Percentiles rank a stretch among this genome's conserved stretches.
Conservation (phyloP, 2,113 vertebrate species). For the Emydocephalus ijimae region DNA sequence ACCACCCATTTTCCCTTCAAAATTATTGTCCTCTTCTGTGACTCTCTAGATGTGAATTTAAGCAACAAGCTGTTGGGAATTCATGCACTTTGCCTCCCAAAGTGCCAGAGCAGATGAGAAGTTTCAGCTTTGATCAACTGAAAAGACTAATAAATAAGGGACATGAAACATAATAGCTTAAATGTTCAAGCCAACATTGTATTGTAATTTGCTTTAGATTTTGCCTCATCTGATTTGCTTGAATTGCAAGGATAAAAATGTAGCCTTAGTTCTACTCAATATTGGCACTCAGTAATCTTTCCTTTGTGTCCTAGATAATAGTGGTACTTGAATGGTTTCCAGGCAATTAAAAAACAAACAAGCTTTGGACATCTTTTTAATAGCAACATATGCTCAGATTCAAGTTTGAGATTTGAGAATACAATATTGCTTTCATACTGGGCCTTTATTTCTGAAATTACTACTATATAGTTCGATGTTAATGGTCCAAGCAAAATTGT, state of each 20-base stretch:
- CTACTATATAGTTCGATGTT: background rate
- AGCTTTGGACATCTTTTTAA: background rate
- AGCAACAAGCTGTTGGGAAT: background rate
- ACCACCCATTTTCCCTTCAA: background rate
- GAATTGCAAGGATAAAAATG: background rate
- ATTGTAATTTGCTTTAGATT: background rate
- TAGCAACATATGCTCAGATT: background rate
- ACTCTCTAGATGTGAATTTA: background rate
- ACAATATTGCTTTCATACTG: background rate
- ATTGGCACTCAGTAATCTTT: background rate
- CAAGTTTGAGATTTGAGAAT: background rate
- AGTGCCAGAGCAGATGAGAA: background rate
- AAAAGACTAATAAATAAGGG: background rate
- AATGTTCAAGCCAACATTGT: background rate
- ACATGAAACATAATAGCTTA: background rate
- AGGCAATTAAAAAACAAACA: background rate
- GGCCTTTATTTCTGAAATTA: background rate
- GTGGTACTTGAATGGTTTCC: background rate
- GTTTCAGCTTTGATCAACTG: background rate
- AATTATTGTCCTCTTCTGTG: background rate
- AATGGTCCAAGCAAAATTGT: background rate
- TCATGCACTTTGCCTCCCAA: background rate
- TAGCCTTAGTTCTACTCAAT: background rate
- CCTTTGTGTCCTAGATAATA: rapidly evolving
- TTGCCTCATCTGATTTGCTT: background rate